Evolutionary conservation across 1,140 invertebrate species (phyloP), one percentile per base, ranked within the genome.

Genomic region (Neelides sp.): DNA sequence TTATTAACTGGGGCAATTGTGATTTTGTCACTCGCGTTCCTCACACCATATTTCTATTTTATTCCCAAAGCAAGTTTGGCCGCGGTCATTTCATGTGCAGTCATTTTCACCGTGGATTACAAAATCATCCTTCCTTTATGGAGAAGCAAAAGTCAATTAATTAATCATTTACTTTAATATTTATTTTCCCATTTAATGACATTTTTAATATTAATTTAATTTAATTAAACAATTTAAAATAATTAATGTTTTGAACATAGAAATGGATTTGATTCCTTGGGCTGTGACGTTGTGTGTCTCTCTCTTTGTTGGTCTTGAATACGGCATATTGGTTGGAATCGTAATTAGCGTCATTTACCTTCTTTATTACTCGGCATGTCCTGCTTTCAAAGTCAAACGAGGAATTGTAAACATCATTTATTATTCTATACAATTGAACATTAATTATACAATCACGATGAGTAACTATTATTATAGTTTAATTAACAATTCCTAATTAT

Each of bases 281-380:
- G 69, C 83, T 23, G 75, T 81, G 1, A 92, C 89, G 10, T 92
- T 95, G 63, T 64, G 87, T 1, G 68, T 85, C 8, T 90, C 88
- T 52, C 71, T 94, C 2, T 66, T 78, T 1, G 74, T 86, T 30
- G 86, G 88, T 2, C 81, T 93, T 0, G 87, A 96, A 68, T 80
- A 84, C 59, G 91, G 91, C 12, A 86, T 97, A 49, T 67, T 93
- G 2, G 74, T 85, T 45, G 92, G 91, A 4, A 83, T 91, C 3
- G 76, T 75, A 0, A 74, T 88, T 4, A 91, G 92, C 64, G 71
- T 93, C 1, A 65, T 86, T 4, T 79, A 93, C 55, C 66, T 95
- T 1, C 69, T 96, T 0, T 90, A 92, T 66, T 79, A 85, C 1
- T 83, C 84, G 24, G 41, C 27, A 4, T 7, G 13, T 5, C 5